phyloP scores from a whole-genome alignment of 64 coral and sea anemone species.

The Montipora sp. region DNA sequence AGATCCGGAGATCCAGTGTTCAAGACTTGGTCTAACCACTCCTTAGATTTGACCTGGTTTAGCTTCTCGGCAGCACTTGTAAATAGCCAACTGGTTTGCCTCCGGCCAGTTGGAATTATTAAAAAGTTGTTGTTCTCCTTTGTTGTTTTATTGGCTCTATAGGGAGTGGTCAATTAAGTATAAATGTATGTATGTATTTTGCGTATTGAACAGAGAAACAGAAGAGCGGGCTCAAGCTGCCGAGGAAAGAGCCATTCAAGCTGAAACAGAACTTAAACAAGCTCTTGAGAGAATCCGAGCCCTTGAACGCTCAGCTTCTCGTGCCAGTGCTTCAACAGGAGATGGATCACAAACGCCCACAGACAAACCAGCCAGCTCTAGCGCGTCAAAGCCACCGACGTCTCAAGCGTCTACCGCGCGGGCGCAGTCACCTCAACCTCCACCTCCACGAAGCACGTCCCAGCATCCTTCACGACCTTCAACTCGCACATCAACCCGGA shows the following conservation, averaged over 20 bases:
- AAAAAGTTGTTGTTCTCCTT: too few species aligned
- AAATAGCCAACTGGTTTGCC: too few species aligned
- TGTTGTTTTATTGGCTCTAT: not conserved
- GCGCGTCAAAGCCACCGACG: conserved; percentile 49
- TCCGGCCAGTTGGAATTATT: too few species aligned
- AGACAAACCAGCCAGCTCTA: conserved; percentile 75
- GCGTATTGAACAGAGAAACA: conserved; percentile 68
- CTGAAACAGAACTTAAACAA: conserved; percentile 95
- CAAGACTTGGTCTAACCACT: too few species aligned
- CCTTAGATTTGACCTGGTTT: too few species aligned
- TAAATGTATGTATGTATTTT: not conserved
- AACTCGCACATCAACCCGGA: conserved; percentile 67
- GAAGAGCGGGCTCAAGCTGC: conserved; percentile 90
- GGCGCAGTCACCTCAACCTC: not conserved
- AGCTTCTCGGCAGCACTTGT: too few species aligned
- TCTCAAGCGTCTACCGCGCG: conserved; percentile 47
- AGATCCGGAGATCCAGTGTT: too few species aligned
- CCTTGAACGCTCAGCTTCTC: conserved; percentile 92
- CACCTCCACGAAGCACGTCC: conserved; percentile 56
- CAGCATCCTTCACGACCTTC: conserved; percentile 76
- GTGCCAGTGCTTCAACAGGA: conserved; percentile 60
- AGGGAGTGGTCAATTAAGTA: not conserved
- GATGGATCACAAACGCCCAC: conserved; percentile 47
- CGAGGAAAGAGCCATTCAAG: conserved; percentile 92
- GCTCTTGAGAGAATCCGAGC: conserved; percentile 94